Conservation (phyloP, 2,888 invertebrate species). For the Dynastes maya region DNA sequence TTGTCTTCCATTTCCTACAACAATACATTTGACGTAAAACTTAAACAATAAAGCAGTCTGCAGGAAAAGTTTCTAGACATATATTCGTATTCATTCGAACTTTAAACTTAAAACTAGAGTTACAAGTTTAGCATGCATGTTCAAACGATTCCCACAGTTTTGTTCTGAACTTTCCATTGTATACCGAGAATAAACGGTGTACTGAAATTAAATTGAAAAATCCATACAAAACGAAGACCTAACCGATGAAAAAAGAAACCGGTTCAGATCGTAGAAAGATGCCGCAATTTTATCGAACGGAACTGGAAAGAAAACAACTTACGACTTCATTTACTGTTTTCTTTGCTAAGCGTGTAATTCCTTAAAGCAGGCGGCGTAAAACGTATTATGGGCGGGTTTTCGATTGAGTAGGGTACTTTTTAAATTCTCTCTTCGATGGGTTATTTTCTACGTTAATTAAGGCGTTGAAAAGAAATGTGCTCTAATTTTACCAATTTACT, state of each 20-base stretch:
- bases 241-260: background rate
- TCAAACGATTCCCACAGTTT: background rate
- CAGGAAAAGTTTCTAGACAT: background rate
- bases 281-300: constrained; percentile 1
- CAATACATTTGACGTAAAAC: constrained; percentile 17
- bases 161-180: constrained; percentile 7
- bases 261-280: background rate
- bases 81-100: constrained; percentile 13
- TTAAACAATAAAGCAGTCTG: background rate
- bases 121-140: constrained; percentile 6
- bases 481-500: background rate
- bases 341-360: constrained; percentile 23
- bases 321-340: constrained; percentile 29
- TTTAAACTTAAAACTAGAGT: background rate
- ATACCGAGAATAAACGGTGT: background rate
- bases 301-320: constrained; percentile 27
- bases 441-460: constrained; percentile 21
- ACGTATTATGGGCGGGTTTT: background rate
- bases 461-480: background rate
- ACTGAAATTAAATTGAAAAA: constrained; percentile 9
- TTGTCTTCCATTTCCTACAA: background rate
- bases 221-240: background rate
- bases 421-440: background rate
- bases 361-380: constrained; percentile 11
- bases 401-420: constrained; percentile 28